These are phyloP conservation scores for Cyrtonyx montezumae DNA, from an alignment of 2,113 vertebrate species.

Conservation along the genomic window DNA sequence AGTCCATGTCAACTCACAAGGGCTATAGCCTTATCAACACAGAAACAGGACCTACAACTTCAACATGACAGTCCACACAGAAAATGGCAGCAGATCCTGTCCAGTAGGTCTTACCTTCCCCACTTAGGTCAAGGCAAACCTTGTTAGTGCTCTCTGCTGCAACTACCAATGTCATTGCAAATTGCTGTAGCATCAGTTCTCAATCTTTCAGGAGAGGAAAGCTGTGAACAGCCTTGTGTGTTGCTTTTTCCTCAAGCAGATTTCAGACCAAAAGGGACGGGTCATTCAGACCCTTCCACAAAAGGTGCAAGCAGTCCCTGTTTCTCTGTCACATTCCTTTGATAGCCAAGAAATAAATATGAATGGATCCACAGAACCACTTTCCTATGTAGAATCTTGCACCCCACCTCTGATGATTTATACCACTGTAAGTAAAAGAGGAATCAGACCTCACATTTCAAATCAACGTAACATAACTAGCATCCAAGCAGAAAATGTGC, in stretches of 20 bases:
- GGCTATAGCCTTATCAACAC: neutral
- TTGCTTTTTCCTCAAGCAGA: neutral
- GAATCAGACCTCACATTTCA: neutral
- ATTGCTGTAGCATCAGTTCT: neutral
- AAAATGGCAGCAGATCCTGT: neutral
- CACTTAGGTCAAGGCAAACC: neutral
- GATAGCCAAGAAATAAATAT: neutral
- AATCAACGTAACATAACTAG: neutral
- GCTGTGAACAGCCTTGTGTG: neutral
- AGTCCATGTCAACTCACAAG: neutral
- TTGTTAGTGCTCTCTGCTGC: neutral
- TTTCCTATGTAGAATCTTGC: neutral
- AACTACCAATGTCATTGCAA: neutral
- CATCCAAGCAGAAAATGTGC: neutral
- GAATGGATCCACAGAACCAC: neutral
- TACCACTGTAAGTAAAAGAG: neutral
- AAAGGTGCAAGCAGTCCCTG: neutral
- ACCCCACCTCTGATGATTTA: neutral
- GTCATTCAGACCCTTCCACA: neutral
- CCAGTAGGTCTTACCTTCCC: neutral
- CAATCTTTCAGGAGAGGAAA: neutral
- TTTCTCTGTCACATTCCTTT: neutral
- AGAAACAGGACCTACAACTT: neutral
- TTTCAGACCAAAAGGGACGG: neutral
- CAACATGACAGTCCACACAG: neutral